Evolutionary conservation across 2,113 vertebrate species (phyloP), one percentile per base, ranked within the genome.

Genomic region (Sigmodon hispidus): DNA sequence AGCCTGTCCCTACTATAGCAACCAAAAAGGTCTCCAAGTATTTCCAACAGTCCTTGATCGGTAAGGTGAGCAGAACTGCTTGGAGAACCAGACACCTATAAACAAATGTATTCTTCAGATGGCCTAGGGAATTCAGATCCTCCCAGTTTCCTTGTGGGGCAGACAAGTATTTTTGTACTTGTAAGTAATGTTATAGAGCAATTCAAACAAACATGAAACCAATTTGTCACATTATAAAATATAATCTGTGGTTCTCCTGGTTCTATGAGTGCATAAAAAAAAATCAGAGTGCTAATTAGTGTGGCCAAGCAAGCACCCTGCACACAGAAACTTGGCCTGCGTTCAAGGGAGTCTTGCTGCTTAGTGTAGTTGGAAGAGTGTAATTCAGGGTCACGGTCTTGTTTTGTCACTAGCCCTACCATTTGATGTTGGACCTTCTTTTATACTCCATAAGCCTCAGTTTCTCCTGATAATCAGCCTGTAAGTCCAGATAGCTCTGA

Each of bases 401-500:
- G n/a, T n/a, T 65, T 70, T 83, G 52, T n/a, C 67, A 81, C 34
- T 26, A 63, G 12, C 48, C 91, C 26, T 43, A 1, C 40, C 48
- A 72, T 87, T 83, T 88, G 65, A 67, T 75, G 70, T 86, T 4
- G 29, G 76, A 40, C 31, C 19, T 34, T 22, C 34, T 43, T 2
- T 69, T 61, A 1, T 16, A 34, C 15, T 59, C 83, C 40, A 10
- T 29, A 12, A 59, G 81, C 67, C 72, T 83, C 69, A 19, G 89
- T 90, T 91, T 84, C 95, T 75, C 57, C 50, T 45, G 1, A 9
- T 11, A 19, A 4, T n/a, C 4, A 11, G 59, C 48, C 57, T 69
- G 5, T 55, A 50, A 52, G 77, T 65, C 76, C 77, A 43, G 5
- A 16, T 4, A 1, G 5, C 48, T 48, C 95, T 97, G 94, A 97